These are phyloP conservation scores for Micrasema longulum DNA, from an alignment of 1,140 invertebrate species.

Conservation along the genomic window DNA sequence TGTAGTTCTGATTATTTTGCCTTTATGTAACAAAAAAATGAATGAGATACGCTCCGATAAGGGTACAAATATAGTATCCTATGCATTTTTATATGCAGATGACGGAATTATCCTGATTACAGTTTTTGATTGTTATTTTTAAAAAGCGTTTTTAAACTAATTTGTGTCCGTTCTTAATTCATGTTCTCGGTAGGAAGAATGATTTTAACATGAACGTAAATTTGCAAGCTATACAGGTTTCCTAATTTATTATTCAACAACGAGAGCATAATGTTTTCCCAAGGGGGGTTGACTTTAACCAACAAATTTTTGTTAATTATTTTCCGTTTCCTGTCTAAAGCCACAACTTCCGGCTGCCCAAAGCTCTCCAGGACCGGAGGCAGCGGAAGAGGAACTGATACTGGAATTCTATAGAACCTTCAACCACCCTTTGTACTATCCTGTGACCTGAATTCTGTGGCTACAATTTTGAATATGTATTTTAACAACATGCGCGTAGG, in stretches of 20 bases:
- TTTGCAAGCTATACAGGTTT: background rate
- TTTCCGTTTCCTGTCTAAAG: constrained; percentile 28
- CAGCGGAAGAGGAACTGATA: background rate
- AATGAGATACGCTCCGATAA: too few relatives aligned
- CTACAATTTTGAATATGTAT: background rate
- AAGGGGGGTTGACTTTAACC: background rate
- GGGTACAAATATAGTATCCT: too few relatives aligned
- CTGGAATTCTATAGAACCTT: background rate
- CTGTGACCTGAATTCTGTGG: background rate
- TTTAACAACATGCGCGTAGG: too few relatives aligned
- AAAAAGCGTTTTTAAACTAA: too few relatives aligned
- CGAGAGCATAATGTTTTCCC: background rate
- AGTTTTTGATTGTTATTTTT: too few relatives aligned
- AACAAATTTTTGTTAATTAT: constrained; percentile 24
- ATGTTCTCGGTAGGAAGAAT: too few relatives aligned
- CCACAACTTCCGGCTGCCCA: constrained; percentile 20
- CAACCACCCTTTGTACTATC: background rate
- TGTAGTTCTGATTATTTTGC: too few relatives aligned
- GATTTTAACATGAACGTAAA: too few relatives aligned
- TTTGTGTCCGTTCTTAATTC: too few relatives aligned
- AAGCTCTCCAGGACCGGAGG: background rate
- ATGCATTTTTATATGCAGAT: too few relatives aligned
- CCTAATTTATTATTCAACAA: constrained; percentile 6
- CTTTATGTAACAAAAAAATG: too few relatives aligned
- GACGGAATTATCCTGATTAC: too few relatives aligned